Evolutionary conservation across 2,888 invertebrate genomes (phyloP), one percentile per base, ranked within the genome.

Genomic region (Erebia aethiops): DNA sequence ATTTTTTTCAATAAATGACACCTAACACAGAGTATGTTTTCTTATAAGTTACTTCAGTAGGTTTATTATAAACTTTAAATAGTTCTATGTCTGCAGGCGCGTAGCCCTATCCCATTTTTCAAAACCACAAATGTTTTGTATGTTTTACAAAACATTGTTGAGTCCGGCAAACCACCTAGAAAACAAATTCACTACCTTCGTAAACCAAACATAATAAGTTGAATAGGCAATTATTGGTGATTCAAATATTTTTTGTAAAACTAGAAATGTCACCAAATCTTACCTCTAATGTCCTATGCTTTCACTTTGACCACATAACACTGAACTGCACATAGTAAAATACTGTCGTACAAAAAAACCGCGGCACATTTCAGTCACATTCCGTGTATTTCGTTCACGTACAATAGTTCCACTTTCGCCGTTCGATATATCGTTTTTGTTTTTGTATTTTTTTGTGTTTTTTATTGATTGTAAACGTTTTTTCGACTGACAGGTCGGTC

Each of bases 241-340:
- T 41, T 35, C 35, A 35, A 5, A 7, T 26, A 18, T 52, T 10
- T 11, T 49, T 60, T 3, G 16, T 54, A 35, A 7, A 35, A 35
- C 35, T 35, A 18, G 16, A 35, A 8, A 60, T 13, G 1, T 52
- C 21, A 67, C 54, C 56, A 13, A 63, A 51, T 75, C 77, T 75
- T 51, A 78, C 78, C 77, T 76, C 43, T 57, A 75, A 67, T 75
- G 68, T 56, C 70, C 70, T 62, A 64, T 71, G 75, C 71, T 75
- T 76, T 78, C 78, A 74, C 76, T 73, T 54, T 21, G 56, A 56
- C 35, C 35, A 66, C 61, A 70, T 43, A 63, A 70, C 60, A 58
- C 49, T 58, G 52, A 66, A 66, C 51, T 62, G 51, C 13, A 70
- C 74, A 71, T 70, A 58, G 62, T 70, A 54, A 54, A 69, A 67